Evolutionary conservation across 2,113 vertebrate genomes (phyloP).

Genomic region (Grammomys surdaster): DNA sequence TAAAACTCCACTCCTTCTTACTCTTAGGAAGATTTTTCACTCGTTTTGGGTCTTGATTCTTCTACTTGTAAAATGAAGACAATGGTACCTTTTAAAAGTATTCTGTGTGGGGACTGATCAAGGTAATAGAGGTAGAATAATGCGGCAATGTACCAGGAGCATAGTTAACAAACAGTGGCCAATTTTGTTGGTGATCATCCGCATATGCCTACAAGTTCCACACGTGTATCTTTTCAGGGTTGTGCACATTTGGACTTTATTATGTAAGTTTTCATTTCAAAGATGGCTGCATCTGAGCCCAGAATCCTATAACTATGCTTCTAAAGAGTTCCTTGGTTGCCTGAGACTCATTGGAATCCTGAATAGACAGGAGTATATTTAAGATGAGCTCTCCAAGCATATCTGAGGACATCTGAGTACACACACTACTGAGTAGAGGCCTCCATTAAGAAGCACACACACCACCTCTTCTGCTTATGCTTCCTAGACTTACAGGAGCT

Average conservation of each 20-base stretch:
- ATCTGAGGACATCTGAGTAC: too few species aligned
- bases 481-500: background rate
- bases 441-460: background rate
- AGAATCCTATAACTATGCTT: background rate
- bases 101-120: background rate
- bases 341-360: background rate
- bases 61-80: background rate
- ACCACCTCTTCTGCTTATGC: background rate
- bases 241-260: constrained; percentile 25
- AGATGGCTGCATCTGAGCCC: background rate
- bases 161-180: background rate
- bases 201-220: background rate
- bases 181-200: constrained; percentile 26
- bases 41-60: background rate
- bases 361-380: background rate
- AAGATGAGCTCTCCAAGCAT: background rate
- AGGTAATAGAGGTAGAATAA: background rate
- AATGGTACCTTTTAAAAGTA: background rate
- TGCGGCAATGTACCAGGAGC: background rate
- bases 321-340: background rate
- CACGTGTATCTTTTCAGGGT: background rate
- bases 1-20: background rate
- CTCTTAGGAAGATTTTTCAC: background rate
- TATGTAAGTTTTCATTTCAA: constrained; percentile 12
- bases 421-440: background rate